phyloP scores from a whole-genome alignment of 2,888 invertebrate genomes.

The Drosophila atripex region DNA sequence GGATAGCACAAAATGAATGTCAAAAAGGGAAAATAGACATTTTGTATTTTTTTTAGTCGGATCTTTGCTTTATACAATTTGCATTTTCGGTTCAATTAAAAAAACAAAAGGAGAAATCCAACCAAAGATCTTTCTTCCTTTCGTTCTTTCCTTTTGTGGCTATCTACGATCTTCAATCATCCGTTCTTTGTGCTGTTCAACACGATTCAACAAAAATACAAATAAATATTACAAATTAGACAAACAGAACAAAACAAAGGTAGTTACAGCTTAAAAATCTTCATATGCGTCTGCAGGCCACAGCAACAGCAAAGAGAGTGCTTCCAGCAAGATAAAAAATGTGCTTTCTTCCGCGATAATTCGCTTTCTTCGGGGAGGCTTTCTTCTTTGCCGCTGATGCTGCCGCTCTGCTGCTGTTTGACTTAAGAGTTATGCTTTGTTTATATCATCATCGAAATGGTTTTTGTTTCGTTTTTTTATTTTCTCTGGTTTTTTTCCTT shows the following conservation, averaged over 20 bases:
- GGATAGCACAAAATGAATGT: constrained; percentile 40
- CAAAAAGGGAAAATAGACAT: constrained; percentile 23
- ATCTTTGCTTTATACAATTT: constrained; percentile 45
- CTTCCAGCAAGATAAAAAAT: constrained; percentile 31
- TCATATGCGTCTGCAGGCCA: constrained; percentile 4
- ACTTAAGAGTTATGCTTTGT: constrained; percentile 41
- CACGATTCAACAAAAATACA: constrained; percentile 38
- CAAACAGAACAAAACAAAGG: constrained; percentile 40
- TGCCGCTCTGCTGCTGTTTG: constrained; percentile 8
- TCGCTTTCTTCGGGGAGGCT: constrained; percentile 2
- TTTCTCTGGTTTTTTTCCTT: constrained; percentile 40
- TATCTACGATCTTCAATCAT: constrained; percentile 29
- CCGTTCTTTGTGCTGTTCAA: constrained; percentile 56
- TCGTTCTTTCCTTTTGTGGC: constrained; percentile 20
- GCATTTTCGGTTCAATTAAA: constrained; percentile 28
- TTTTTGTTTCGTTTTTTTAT: constrained; percentile 46
- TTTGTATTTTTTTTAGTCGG: constrained; percentile 14
- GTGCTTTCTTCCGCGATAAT: background rate
- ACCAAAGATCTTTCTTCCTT: constrained; percentile 17
- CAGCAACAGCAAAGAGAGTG: constrained; percentile 23
- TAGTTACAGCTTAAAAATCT: constrained; percentile 30
- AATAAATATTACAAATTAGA: constrained; percentile 45
- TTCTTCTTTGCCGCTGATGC: constrained; percentile 18
- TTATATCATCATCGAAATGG: constrained; percentile 37
- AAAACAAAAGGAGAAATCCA: constrained; percentile 29